phyloP scores from a whole-genome alignment of 2,113 vertebrate genomes.

The Oreotrochilus melanogaster region DNA sequence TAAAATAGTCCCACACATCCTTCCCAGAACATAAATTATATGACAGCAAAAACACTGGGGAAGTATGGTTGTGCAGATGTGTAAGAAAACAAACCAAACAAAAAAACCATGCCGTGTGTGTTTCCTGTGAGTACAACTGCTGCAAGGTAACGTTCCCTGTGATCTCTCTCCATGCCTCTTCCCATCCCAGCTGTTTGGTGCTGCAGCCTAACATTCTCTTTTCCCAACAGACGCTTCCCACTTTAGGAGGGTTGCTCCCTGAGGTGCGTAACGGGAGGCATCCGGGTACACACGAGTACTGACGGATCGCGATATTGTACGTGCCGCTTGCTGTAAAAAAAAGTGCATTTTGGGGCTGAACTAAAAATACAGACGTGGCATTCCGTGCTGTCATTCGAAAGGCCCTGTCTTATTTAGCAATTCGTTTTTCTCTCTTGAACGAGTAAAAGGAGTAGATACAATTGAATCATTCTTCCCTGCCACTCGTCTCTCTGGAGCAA shows the following conservation, averaged over 20 bases:
- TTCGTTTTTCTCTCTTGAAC: background rate
- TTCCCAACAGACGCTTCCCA: slow-evolving; percentile 80
- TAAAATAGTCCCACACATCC: background rate
- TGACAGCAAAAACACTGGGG: background rate
- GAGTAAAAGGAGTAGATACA: background rate
- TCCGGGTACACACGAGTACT: slow-evolving; percentile 10
- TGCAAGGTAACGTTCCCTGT: background rate
- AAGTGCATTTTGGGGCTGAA: slow-evolving; percentile 39
- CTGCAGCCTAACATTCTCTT: slow-evolving; percentile 73
- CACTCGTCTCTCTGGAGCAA: background rate
- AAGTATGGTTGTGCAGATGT: background rate
- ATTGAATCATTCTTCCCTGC: background rate
- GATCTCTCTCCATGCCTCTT: background rate
- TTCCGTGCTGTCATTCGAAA: background rate
- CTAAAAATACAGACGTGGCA: background rate
- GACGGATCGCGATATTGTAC: slow-evolving; percentile 10
- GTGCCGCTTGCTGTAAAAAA: background rate
- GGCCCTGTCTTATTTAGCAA: background rate
- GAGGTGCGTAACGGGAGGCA: slow-evolving; percentile 75
- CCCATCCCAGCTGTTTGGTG: slow-evolving; percentile 21
- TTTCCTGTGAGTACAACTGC: background rate
- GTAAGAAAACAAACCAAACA: background rate
- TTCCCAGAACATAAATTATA: background rate
- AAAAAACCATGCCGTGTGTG: accelerated
- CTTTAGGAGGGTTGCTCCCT: slow-evolving; percentile 77